phyloP scores from a whole-genome alignment of 2,113 vertebrate species.

The Hipposideros armiger region DNA sequence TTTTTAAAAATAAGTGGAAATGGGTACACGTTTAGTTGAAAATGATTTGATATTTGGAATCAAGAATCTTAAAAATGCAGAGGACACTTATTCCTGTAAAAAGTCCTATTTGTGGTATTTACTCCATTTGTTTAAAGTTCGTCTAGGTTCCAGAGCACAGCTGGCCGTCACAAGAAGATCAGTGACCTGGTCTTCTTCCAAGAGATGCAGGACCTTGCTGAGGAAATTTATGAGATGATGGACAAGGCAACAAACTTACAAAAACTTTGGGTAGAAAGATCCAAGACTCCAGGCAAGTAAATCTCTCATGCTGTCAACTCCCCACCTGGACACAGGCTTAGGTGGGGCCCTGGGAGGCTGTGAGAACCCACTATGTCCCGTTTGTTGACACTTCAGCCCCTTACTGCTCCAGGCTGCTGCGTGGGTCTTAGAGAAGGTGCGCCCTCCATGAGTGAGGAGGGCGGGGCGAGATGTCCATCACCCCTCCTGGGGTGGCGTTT shows the following conservation, averaged over 20 bases:
- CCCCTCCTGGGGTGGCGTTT: accelerated
- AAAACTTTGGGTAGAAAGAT: constrained; percentile 78
- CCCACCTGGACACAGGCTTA: not conserved
- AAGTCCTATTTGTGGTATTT: not conserved
- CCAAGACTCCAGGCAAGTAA: constrained; percentile 77
- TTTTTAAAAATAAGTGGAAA: not conserved
- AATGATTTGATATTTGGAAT: not conserved
- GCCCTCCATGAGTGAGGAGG: not conserved
- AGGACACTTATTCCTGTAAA: not conserved
- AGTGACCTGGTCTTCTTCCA: constrained; percentile 78
- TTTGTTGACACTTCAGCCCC: no score
- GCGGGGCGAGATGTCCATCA: accelerated
- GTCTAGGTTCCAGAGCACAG: not conserved
- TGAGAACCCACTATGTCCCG: not conserved
- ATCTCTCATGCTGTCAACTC: accelerated
- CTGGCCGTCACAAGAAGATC: not conserved
- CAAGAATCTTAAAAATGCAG: accelerated
- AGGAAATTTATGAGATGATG: constrained; percentile 77
- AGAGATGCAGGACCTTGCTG: constrained; percentile 83
- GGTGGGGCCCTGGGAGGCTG: accelerated
- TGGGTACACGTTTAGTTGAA: not conserved
- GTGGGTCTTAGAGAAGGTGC: not conserved
- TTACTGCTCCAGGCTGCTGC: accelerated
- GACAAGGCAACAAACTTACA: constrained; percentile 81
- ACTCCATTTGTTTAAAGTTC: constrained; percentile 60